Base-by-base conservation (phyloP, 2,113 vertebrate species). In the Tenrec ecaudatus region DNA sequence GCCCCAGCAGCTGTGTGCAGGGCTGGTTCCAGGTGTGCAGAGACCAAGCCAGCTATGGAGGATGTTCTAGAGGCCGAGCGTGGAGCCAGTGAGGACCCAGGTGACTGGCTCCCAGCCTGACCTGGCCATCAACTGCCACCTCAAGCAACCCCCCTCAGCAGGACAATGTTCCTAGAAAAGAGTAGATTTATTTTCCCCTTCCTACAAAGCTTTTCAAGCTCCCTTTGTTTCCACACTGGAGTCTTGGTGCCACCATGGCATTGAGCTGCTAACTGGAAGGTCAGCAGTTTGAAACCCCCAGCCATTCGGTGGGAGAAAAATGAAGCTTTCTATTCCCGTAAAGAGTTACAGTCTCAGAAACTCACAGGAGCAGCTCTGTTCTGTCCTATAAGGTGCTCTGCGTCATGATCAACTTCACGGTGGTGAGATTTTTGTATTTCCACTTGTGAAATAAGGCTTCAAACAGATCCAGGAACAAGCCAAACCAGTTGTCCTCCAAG, bases 11-110 rank as follows among this genome's bases (percentile, higher is more conserved):
- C 36, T 23, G 47, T 12, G 23, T 14, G 6, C 16, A 17, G 40
- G 66, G 40, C 5, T 4, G 0, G 3, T 7, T 31, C 58, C 15
- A 2, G n/a, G 8, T 0, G 11, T 0, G 0, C 0, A 0, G 7
- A 22, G 60, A 58, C 23, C 2, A 36, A 31, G 7, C 11, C 29
- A 27, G 7, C 11, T 25, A 3, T 19, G 22, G 69, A 71, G 71
- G 36, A 36, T 20, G 20, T 73, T 73, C 71, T 73, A 27, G 71
- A 10, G 7, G 31, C 69, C n/a, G n/a, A 71, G 69, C 4, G 17
- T 7, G 7, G 81, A 33, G 57, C n/a, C 20, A 29, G 60, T 0
- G 4, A 33, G 66, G 25, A 84, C 57, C 33, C 20, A 25, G 82
- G 88, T 31, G 16, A 19, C 2, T 14, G 0, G 0, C 76, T 3